Evolutionary conservation across 2,113 vertebrate species (phyloP).

Genomic region (Zosterops borbonicus): DNA sequence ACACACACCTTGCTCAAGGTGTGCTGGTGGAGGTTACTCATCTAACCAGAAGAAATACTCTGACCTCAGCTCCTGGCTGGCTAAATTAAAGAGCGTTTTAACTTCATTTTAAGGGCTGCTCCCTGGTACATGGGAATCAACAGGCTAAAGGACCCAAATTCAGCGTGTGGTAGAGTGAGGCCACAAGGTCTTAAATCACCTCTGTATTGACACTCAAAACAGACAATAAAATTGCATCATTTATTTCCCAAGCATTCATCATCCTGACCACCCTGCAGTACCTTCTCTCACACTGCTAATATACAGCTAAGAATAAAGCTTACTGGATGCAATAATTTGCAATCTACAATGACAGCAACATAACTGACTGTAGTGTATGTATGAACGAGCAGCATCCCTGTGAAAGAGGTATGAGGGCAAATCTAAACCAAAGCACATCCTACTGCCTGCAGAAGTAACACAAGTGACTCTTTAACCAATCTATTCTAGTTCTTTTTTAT

Average conservation of each 20-base stretch:
- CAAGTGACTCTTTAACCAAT: not conserved
- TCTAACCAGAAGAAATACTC: not conserved
- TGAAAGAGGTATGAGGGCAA: not conserved
- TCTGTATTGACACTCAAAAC: not conserved
- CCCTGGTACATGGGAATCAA: not conserved
- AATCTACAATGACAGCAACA: not conserved
- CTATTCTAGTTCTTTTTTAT: not conserved
- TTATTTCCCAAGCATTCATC: not conserved
- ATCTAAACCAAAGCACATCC: not conserved
- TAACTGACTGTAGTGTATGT: not conserved
- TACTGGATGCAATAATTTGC: not conserved
- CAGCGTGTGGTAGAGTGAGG: not conserved
- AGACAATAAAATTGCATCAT: not conserved
- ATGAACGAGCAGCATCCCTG: not conserved
- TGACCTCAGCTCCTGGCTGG: not conserved
- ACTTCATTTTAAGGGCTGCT: not conserved
- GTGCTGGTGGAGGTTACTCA: not conserved
- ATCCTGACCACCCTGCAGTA: not conserved
- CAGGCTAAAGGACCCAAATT: not conserved
- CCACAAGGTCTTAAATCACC: not conserved
- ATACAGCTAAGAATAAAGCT: not conserved
- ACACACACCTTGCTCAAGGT: not conserved
- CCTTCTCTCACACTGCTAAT: not conserved
- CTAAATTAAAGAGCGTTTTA: not conserved
- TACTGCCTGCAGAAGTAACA: not conserved